A percentile compares a stretch with the other conserved stretches of the same genome.
Conservation (phyloP, 2,113 vertebrate species). For the Sprattus sprattus region DNA sequence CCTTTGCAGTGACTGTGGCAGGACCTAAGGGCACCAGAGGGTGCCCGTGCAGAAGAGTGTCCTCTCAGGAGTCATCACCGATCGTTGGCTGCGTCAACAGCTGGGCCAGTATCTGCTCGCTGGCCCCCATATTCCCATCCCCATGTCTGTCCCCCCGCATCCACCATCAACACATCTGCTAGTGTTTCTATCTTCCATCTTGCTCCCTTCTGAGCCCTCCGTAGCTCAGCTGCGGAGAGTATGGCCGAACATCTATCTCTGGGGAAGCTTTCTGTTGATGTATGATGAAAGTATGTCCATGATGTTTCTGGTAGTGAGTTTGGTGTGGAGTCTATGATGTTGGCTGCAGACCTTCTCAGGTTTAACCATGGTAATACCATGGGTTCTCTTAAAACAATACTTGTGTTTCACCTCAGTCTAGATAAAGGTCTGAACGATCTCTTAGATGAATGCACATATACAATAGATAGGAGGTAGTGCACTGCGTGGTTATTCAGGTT, state of each 20-base stretch:
- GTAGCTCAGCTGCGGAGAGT: neutral
- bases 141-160: neutral
- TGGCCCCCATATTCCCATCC: neutral
- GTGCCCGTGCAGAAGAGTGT: neutral
- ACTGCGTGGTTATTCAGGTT: too few species aligned
- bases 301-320: neutral
- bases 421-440: neutral
- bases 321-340: neutral
- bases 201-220: neutral
- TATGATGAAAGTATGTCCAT: neutral
- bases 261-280: neutral
- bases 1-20: neutral
- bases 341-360: neutral
- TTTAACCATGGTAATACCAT: neutral
- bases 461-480: neutral
- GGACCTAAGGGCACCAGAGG: neutral
- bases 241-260: conserved; percentile 9
- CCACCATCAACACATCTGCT: neutral
- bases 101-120: neutral
- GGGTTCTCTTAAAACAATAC: neutral
- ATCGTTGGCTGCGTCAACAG: neutral
- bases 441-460: neutral
- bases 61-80: neutral
- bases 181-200: neutral
- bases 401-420: neutral